Evolutionary conservation across 2,888 invertebrate genomes (phyloP).

Genomic region (Elgonia sp.): DNA sequence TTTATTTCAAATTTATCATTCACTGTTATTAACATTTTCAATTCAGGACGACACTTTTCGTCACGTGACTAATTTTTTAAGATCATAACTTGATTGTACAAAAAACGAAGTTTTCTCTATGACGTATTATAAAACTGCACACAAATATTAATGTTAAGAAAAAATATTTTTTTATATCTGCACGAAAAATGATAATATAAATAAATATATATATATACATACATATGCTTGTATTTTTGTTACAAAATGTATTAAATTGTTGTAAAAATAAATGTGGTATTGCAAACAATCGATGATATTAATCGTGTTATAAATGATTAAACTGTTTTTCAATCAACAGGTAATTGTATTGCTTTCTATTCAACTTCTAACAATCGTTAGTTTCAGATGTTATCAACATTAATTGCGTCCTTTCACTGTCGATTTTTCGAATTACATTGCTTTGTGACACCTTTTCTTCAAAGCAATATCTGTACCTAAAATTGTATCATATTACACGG

Average conservation of each 20-base stretch:
- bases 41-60: conserved; percentile 10
- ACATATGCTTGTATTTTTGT: not conserved
- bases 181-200: too few relatives aligned
- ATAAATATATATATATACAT: not conserved
- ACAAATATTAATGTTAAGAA: not conserved
- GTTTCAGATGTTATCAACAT: conserved; percentile 44
- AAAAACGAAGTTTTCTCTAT: conserved; percentile 37
- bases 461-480: not conserved
- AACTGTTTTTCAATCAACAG: conserved; percentile 41
- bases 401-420: conserved; percentile 57
- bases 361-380: conserved; percentile 35
- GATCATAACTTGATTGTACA: not conserved
- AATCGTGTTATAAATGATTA: conserved; percentile 22
- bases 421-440: not conserved
- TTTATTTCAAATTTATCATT: conserved; percentile 16
- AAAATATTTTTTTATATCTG: not conserved
- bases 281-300: conserved; percentile 22
- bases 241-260: conserved; percentile 24
- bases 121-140: not conserved
- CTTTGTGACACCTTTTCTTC: not conserved
- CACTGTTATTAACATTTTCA: conserved; percentile 43
- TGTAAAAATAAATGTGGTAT: conserved; percentile 44
- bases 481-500: conserved; percentile 13
- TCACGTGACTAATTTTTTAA: conserved; percentile 57
- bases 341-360: conserved; percentile 57